Base-by-base conservation (phyloP, 2,113 vertebrate species). In the Aldabrachelys gigantea region DNA sequence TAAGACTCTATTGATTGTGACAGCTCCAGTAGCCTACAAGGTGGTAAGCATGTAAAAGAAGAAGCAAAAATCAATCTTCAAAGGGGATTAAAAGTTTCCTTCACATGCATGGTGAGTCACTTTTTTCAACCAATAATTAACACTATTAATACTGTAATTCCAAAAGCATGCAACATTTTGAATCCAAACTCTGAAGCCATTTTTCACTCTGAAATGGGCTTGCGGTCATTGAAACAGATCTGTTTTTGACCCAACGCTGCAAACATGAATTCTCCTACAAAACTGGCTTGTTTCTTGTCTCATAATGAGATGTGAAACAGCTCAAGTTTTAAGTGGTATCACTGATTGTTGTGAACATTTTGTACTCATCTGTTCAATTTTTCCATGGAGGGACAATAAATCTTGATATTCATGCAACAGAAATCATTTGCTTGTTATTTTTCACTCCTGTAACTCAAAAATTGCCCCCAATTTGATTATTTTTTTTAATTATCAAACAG, bases 151-250 rank as follows among this genome's bases (percentile, higher is more conserved):
- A 50, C 50, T 50, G 50, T 50, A 95, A 96, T 94, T 95, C 87
- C 81, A 29, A 35, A 87, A 95, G 47, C 50, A 76, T 85, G 27
- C n/a, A 44, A 59, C 47, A 83, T 81, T 82, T 92, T 22, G 21
- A 89, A 93, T 69, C 24, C 81, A 92, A 92, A 95, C 85, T 95
- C 89, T 95, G 93, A 95, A 95, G 94, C 14, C 0, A 5, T 35
- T 85, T 83, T 89, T 95, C 91, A 57, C 56, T 89, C 89, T 62
- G 17, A 57, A 95, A 25, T 25, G 94, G 72, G 89, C 72, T 84
- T 1, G 25, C 22, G 54, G 91, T 31, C 87, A 57, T 79, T 41
- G 25, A 78, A 85, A 2, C 49, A n/a, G 16, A 19, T 35, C 35
- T 21, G 65, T 1, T 38, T 69, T 69, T 38, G 65, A 69, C 35